A percentile compares a stretch with the other conserved stretches of the same genome.
These are phyloP conservation scores for Diadema setosum DNA, from an alignment of 35 echinoderm and acorn worm genomes.

Conservation along the genomic window DNA sequence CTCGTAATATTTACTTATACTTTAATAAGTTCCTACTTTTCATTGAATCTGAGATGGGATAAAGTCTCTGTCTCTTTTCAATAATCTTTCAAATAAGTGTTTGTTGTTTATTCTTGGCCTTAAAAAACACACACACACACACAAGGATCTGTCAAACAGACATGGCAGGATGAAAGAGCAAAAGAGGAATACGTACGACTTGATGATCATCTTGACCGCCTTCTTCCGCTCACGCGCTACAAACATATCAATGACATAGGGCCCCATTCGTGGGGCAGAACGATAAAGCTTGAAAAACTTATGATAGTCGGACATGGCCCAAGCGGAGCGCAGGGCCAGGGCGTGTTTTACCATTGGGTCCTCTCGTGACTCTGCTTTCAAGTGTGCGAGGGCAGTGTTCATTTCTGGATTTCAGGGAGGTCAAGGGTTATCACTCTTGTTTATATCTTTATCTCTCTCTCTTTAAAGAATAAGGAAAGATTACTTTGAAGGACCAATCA, in stretches of 20 bases:
- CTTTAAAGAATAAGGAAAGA: too few relatives aligned
- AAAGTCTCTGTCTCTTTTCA: not conserved
- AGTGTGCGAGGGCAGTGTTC: constrained; percentile 58
- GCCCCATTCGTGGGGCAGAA: constrained; percentile 71
- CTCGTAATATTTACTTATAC: not conserved
- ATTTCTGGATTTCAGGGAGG: too few relatives aligned
- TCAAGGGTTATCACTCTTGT: too few relatives aligned
- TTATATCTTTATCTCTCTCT: too few relatives aligned
- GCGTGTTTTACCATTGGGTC: constrained; percentile 82
- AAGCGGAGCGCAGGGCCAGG: constrained; percentile 76
- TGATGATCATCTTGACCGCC: constrained; percentile 67
- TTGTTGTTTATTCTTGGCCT: too few relatives aligned
- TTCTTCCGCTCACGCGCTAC: constrained; percentile 74
- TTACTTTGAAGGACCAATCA: too few relatives aligned
- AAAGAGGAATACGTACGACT: constrained; percentile 86
- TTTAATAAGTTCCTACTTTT: not conserved
- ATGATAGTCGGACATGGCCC: constrained; percentile 84
- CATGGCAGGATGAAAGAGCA: too few relatives aligned
- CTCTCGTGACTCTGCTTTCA: constrained; percentile 31
- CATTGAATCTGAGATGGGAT: not conserved
- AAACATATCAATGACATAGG: constrained; percentile 95
- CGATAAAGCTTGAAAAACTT: constrained; percentile 91
- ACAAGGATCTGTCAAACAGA: too few relatives aligned
- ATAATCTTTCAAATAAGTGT: not conserved
- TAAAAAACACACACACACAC: too few relatives aligned